phyloP scores from a whole-genome alignment of 2,888 invertebrate genomes.

The Gymnocheta viridis region DNA sequence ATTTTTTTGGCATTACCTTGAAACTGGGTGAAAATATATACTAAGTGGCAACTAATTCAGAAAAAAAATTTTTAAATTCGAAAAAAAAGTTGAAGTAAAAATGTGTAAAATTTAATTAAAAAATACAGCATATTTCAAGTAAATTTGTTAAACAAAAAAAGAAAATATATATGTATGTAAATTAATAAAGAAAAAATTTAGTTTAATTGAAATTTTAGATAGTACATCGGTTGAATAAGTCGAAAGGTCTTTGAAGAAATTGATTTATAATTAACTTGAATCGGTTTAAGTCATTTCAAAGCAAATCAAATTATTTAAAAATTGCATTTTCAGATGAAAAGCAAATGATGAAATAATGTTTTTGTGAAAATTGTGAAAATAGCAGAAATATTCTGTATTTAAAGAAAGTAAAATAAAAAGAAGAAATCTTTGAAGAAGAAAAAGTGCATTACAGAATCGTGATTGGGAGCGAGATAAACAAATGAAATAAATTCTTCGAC shows the following conservation, averaged over 20 bases:
- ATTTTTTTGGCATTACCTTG: constrained; percentile 71
- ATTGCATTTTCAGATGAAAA: constrained; percentile 30
- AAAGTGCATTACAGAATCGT: not conserved
- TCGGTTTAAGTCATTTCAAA: not conserved
- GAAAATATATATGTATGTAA: constrained; percentile 2
- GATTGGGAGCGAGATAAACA: constrained; percentile 15
- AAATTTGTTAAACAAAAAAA: not conserved
- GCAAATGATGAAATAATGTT: constrained; percentile 31
- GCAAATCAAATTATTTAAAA: not conserved
- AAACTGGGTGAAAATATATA: constrained; percentile 72
- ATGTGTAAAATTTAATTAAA: constrained; percentile 35
- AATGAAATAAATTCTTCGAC: not conserved
- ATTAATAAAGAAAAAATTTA: not conserved
- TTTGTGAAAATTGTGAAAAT: constrained; percentile 27
- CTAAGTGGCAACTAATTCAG: constrained; percentile 66
- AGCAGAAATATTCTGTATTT: constrained; percentile 1
- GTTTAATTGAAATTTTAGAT: constrained; percentile 3
- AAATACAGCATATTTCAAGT: no score
- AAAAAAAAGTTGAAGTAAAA: constrained; percentile 50
- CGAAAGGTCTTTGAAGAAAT: constrained; percentile 18
- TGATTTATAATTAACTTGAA: constrained; percentile 39
- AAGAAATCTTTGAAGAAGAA: not conserved
- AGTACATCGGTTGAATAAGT: not conserved
- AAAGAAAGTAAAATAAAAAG: not conserved
- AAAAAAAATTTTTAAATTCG: constrained; percentile 45